phyloP scores from a whole-genome alignment of 2,888 invertebrate species.

The Quadriops clusia region DNA sequence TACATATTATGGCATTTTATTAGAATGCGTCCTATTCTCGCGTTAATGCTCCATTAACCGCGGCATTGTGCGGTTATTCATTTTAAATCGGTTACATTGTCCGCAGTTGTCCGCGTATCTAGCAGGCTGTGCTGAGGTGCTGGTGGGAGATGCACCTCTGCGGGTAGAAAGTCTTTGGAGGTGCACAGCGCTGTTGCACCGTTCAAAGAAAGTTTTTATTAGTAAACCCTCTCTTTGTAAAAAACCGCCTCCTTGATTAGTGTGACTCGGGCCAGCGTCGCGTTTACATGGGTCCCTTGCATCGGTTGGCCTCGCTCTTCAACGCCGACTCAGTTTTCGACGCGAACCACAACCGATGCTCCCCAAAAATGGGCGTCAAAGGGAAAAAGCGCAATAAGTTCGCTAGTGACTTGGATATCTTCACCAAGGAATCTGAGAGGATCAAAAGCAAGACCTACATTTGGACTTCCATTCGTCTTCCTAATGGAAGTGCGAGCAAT shows the following conservation, averaged over 20 bases:
- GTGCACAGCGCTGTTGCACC: too few species aligned
- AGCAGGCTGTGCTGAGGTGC: too few species aligned
- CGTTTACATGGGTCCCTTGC: constrained; percentile 45
- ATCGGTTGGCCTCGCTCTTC: constrained; percentile 50
- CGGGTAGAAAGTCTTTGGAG: too few species aligned
- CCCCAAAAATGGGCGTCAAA: constrained; percentile 27
- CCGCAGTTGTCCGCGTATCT: too few species aligned
- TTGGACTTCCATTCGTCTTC: constrained; percentile 43
- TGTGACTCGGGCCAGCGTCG: constrained; percentile 9
- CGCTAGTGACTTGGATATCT: constrained; percentile 43
- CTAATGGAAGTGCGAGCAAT: too few species aligned
- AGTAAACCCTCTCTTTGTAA: constrained; percentile 10
- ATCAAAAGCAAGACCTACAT: constrained; percentile 40
- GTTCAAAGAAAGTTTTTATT: constrained; percentile 8
- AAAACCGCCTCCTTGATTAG: constrained; percentile 6
- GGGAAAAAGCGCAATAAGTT: constrained; percentile 41
- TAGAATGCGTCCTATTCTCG: too few species aligned
- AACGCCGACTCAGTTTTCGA: constrained; percentile 40
- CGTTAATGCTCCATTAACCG: too few species aligned
- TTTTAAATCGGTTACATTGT: too few species aligned
- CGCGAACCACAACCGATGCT: constrained; percentile 35
- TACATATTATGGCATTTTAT: too few species aligned
- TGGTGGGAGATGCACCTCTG: too few species aligned
- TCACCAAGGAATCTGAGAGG: constrained; percentile 32
- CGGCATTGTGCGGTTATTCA: too few species aligned